These are phyloP conservation scores for Rhynchomys soricoides DNA, from an alignment of 2,113 vertebrate species.

Conservation along the genomic window DNA sequence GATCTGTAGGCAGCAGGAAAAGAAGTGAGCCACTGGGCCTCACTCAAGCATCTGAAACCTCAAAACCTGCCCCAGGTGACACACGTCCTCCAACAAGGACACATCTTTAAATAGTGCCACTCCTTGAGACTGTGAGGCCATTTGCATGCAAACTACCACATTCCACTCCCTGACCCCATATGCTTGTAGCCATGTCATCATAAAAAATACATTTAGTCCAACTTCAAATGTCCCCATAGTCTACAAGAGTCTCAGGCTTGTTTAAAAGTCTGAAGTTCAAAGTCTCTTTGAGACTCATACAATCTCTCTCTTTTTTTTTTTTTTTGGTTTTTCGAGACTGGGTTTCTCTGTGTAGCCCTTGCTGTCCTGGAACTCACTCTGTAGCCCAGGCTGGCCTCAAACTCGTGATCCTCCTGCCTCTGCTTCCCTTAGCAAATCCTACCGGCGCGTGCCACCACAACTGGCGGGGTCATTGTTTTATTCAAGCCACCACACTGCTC, in stretches of 20 bases:
- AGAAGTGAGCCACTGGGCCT: background rate
- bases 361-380: no score
- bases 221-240: background rate
- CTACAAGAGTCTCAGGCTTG: background rate
- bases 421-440: no score
- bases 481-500: background rate
- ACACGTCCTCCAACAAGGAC: background rate
- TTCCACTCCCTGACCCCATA: background rate
- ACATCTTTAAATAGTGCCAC: background rate
- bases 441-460: no score
- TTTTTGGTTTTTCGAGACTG: no score
- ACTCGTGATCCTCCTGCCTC: no score
- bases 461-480: background rate
- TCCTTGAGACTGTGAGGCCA: background rate
- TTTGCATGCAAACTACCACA: background rate
- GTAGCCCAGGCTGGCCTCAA: no score
- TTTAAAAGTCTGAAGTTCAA: background rate
- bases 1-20: background rate
- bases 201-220: background rate
- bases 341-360: no score
- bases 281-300: background rate
- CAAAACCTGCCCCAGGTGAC: background rate
- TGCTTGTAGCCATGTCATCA: background rate
- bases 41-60: background rate
- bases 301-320: no score